A percentile compares a stretch with the other conserved stretches of the same genome.
Conservation (phyloP, 1,140 invertebrate genomes). For the Lucilia cuprina region DNA sequence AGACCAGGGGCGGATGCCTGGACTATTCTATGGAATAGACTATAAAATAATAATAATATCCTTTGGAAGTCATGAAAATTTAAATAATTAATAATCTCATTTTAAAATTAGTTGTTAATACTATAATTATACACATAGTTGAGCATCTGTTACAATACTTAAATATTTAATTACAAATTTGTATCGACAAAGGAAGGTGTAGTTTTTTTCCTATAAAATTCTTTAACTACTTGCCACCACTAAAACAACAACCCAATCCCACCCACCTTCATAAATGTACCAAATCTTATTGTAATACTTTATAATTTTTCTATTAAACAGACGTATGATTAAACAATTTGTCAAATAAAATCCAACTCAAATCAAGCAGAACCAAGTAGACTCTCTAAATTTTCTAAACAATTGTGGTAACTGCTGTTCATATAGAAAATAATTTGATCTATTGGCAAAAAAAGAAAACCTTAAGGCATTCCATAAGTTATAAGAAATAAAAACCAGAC, state of each 20-base stretch:
- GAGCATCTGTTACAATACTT: not conserved
- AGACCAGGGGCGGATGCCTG: too few relatives aligned
- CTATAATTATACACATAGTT: too few relatives aligned
- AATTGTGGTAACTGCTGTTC: not conserved
- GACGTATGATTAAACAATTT: slow-evolving; percentile 32
- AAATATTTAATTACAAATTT: not conserved
- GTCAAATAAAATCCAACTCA: not conserved
- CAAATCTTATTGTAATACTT: not conserved
- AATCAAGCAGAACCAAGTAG: not conserved
- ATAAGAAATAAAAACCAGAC: not conserved
- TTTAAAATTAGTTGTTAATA: too few relatives aligned
- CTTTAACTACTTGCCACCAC: not conserved
- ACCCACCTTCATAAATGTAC: not conserved
- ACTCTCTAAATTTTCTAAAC: not conserved
- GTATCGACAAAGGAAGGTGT: not conserved
- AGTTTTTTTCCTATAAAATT: not conserved
- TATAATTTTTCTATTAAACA: slow-evolving; percentile 25
- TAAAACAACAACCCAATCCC: too few relatives aligned
- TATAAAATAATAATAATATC: too few relatives aligned
- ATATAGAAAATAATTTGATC: not conserved
- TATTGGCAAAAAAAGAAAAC: not conserved
- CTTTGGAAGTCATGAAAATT: too few relatives aligned
- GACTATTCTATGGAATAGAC: too few relatives aligned
- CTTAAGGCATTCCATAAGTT: not conserved
- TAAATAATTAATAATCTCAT: too few relatives aligned